phyloP scores from a whole-genome alignment of 2,888 invertebrate genomes.

The Invenusta paracnida region DNA sequence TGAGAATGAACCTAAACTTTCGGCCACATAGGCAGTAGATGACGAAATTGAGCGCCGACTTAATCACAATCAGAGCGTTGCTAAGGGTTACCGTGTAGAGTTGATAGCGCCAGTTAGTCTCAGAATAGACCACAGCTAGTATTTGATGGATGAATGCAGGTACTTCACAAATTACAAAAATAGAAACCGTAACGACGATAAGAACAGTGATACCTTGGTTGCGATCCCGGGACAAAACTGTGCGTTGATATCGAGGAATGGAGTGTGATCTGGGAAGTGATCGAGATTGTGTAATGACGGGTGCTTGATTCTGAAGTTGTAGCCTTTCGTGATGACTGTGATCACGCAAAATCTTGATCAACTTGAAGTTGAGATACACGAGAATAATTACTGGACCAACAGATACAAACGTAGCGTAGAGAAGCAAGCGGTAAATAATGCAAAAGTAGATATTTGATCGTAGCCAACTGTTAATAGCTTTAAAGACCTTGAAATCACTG shows the following conservation, averaged over 20 bases:
- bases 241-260: too few species aligned
- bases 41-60: slow-evolving; percentile 41
- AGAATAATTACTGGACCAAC: slow-evolving; percentile 37
- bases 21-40: slow-evolving; percentile 44
- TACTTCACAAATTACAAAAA: slow-evolving; percentile 43
- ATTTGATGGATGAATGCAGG: slow-evolving; percentile 43
- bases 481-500: slow-evolving; percentile 31
- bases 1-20: slow-evolving; percentile 42
- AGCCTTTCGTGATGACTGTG: slow-evolving; percentile 24
- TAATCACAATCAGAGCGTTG: slow-evolving; percentile 41
- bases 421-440: slow-evolving; percentile 38
- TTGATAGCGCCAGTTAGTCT: neutral
- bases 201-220: slow-evolving; percentile 46
- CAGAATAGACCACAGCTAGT: slow-evolving; percentile 2
- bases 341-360: slow-evolving; percentile 28
- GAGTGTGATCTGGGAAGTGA: neutral
- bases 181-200: slow-evolving; percentile 40
- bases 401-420: slow-evolving; percentile 38
- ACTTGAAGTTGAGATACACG: slow-evolving; percentile 39
- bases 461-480: slow-evolving; percentile 25
- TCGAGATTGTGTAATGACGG: neutral
- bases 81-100: slow-evolving; percentile 43
- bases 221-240: slow-evolving; percentile 16
- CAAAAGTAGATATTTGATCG: slow-evolving; percentile 16
- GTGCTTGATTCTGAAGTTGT: neutral